Conservation (phyloP, 1,140 invertebrate species). For the Drosophila navojoa region DNA sequence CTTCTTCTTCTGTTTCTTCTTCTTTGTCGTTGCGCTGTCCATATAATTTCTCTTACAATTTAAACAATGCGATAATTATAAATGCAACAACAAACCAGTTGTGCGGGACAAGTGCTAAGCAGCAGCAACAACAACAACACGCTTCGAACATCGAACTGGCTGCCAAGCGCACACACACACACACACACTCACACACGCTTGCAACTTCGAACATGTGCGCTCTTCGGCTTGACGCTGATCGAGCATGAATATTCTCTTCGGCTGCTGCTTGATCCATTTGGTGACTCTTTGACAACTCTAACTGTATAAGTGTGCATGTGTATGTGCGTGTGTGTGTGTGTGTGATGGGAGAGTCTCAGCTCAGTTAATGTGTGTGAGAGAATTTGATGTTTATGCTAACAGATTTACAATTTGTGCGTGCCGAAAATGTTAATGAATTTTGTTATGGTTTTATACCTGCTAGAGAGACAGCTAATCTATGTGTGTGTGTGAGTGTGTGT, state of each 20-base stretch:
- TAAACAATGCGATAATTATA: constrained; percentile 19
- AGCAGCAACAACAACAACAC: background rate
- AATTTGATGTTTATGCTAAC: constrained; percentile 74
- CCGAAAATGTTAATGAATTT: constrained; percentile 81
- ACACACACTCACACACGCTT: background rate
- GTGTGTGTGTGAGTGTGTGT: constrained; percentile 4
- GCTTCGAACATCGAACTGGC: constrained; percentile 19
- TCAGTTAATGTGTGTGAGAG: constrained; percentile 26
- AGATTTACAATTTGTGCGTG: constrained; percentile 81
- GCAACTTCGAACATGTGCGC: background rate
- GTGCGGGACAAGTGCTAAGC: constrained; percentile 17
- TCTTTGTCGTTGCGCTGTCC: background rate
- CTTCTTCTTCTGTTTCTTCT: too few species aligned
- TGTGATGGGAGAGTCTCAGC: constrained; percentile 7
- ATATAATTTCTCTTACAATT: constrained; percentile 17
- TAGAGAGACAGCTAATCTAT: background rate
- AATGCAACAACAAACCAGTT: constrained; percentile 13
- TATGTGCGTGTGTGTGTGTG: constrained; percentile 19
- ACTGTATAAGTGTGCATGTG: background rate
- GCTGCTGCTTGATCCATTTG: constrained; percentile 16
- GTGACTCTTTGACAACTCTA: constrained; percentile 31
- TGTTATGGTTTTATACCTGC: constrained; percentile 57
- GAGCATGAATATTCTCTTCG: constrained; percentile 5
- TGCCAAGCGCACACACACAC: background rate
- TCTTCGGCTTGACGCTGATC: constrained; percentile 8